Conservation (phyloP, 1,140 invertebrate genomes). For the Spodoptera litura region DNA sequence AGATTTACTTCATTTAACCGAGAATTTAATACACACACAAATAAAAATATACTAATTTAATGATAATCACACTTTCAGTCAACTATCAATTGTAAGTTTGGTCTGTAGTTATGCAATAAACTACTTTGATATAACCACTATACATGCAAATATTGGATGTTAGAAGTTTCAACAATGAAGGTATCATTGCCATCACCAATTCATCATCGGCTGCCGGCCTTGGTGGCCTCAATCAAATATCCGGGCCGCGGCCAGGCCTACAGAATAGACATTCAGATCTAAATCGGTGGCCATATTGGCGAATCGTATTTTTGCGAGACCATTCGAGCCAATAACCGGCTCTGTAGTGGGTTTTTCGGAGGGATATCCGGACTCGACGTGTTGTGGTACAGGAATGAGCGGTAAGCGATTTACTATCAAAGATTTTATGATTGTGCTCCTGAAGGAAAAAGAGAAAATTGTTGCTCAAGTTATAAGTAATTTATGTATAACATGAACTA, state of each 20-base stretch:
- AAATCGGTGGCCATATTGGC: conserved; percentile 60
- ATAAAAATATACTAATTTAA: too few relatives aligned
- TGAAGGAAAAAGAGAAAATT: too few relatives aligned
- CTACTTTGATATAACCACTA: background rate
- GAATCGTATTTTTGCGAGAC: conserved; percentile 65
- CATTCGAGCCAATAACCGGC: conserved; percentile 65
- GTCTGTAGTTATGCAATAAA: background rate
- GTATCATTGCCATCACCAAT: conserved; percentile 20
- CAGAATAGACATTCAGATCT: conserved; percentile 58
- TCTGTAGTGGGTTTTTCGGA: conserved; percentile 62
- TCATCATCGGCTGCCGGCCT: conserved; percentile 16
- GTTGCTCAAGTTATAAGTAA: too few relatives aligned
- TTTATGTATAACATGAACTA: too few relatives aligned
- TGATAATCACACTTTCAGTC: too few relatives aligned
- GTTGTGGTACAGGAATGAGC: conserved; percentile 9
- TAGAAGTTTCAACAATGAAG: background rate
- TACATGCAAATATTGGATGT: background rate
- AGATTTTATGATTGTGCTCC: too few relatives aligned
- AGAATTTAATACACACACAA: too few relatives aligned
- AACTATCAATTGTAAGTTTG: too few relatives aligned
- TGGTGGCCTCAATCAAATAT: conserved; percentile 50
- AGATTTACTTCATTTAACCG: too few relatives aligned
- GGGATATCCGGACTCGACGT: conserved; percentile 56
- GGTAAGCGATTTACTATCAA: background rate
- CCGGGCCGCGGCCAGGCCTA: conserved; percentile 42